A percentile compares a stretch with the other conserved stretches of the same genome.
Evolutionary conservation across 1,140 invertebrate species (phyloP).

Genomic region (Batillaria attramentaria): DNA sequence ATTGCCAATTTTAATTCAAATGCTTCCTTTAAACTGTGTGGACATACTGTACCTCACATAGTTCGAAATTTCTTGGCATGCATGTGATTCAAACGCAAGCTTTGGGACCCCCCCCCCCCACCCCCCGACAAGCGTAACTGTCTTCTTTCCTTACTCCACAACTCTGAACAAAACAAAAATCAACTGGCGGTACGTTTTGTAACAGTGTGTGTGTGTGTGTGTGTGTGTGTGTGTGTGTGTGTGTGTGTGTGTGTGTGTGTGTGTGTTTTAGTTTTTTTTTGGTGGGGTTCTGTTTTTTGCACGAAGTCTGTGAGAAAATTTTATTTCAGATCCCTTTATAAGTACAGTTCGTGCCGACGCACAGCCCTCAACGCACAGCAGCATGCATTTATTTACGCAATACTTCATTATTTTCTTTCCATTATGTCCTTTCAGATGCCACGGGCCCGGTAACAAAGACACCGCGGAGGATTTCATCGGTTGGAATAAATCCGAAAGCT

Average conservation of each 20-base stretch:
- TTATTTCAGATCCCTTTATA: neutral
- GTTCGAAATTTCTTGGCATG: neutral
- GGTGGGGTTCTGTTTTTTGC: neutral
- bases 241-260: neutral
- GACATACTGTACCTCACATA: neutral
- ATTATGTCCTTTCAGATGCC: neutral
- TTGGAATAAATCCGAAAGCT: neutral
- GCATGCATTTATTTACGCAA: neutral
- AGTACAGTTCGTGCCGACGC: neutral
- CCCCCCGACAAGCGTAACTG: too few relatives aligned
- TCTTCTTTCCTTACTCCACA: too few relatives aligned
- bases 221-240: neutral
- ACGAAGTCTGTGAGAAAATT: neutral
- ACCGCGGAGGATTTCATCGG: neutral
- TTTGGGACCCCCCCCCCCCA: too few relatives aligned
- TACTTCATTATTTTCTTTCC: neutral
- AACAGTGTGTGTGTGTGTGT: neutral
- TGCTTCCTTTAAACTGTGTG: neutral
- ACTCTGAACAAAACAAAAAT: too few relatives aligned
- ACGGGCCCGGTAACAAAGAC: neutral
- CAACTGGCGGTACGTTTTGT: too few relatives aligned
- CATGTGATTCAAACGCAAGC: too few relatives aligned
- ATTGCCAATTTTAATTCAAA: too few relatives aligned
- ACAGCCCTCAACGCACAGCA: neutral
- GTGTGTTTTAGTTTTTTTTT: neutral